phyloP scores from a whole-genome alignment of 1,140 invertebrate genomes.

The Oscheius sp. region DNA sequence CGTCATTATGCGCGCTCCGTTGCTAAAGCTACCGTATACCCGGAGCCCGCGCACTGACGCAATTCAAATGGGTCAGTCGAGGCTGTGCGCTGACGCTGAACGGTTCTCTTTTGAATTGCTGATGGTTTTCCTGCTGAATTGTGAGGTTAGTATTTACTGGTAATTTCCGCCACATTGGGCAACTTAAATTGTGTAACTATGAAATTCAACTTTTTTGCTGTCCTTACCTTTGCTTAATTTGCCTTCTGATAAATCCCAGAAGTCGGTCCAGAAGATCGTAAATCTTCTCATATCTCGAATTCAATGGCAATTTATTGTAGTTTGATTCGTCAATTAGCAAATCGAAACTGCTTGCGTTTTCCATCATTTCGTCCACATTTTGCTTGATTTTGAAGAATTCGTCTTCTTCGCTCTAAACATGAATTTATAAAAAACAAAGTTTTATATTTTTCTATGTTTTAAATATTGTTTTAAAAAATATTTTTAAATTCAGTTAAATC shows the following conservation, averaged over 20 bases:
- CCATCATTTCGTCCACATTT: conserved; percentile 14
- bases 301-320: conserved; percentile 10
- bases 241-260: background rate
- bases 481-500: too few species aligned
- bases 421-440: too few species aligned
- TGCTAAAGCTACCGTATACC: too few species aligned
- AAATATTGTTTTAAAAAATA: too few species aligned
- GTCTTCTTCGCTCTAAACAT: too few species aligned
- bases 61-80: background rate
- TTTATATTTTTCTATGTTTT: too few species aligned
- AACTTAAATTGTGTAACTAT: too few species aligned
- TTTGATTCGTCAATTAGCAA: background rate
- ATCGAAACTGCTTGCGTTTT: conserved; percentile 10
- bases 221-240: conserved; percentile 11
- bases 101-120: background rate
- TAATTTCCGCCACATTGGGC: background rate
- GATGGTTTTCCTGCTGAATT: background rate
- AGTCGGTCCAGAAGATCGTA: background rate
- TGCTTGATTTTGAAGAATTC: conserved; percentile 24
- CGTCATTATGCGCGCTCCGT: too few species aligned
- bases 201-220: too few species aligned
- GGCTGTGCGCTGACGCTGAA: background rate
- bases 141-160: background rate
- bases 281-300: background rate
- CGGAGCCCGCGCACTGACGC: too few species aligned